These are phyloP conservation scores for Plebejus anna DNA, from an alignment of 2,888 invertebrate genomes.

Conservation along the genomic window DNA sequence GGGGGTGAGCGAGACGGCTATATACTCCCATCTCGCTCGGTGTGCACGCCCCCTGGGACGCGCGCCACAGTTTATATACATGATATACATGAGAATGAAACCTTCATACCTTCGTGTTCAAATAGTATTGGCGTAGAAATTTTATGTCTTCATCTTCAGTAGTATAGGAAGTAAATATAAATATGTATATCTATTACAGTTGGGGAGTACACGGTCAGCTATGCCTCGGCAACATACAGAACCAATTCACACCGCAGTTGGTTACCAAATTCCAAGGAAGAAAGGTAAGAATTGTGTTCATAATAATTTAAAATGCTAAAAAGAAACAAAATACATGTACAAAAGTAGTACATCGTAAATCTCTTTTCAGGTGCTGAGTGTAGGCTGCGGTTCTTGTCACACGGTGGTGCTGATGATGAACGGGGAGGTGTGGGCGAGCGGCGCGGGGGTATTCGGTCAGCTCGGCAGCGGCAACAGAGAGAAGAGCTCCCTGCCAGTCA, in stretches of 20 bases:
- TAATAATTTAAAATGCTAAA: neutral
- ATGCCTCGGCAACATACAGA: constrained; percentile 90
- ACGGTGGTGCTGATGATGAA: constrained; percentile 83
- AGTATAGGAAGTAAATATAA: neutral
- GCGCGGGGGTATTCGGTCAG: constrained; percentile 90
- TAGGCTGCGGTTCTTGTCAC: constrained; percentile 86
- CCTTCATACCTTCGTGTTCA: no score
- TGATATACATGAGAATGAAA: no score
- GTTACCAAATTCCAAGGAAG: constrained; percentile 68
- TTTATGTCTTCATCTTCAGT: neutral
- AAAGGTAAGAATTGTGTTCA: constrained; percentile 50
- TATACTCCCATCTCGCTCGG: neutral
- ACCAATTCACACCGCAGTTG: constrained; percentile 71
- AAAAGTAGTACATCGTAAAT: no score
- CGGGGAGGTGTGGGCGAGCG: constrained; percentile 85
- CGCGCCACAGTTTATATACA: no score
- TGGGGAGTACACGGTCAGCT: constrained; percentile 98
- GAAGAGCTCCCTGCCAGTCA: constrained; percentile 82
- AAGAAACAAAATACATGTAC: neutral
- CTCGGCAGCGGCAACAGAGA: constrained; percentile 79
- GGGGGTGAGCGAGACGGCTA: constrained; percentile 82
- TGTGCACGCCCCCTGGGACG: no score
- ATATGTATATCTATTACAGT: constrained; percentile 47
- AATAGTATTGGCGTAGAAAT: no score
- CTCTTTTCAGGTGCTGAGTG: constrained; percentile 54